A percentile compares a stretch with the other conserved stretches of the same genome.
These are phyloP conservation scores for Sturnus vulgaris DNA, from an alignment of 2,113 vertebrate genomes.

Conservation along the genomic window DNA sequence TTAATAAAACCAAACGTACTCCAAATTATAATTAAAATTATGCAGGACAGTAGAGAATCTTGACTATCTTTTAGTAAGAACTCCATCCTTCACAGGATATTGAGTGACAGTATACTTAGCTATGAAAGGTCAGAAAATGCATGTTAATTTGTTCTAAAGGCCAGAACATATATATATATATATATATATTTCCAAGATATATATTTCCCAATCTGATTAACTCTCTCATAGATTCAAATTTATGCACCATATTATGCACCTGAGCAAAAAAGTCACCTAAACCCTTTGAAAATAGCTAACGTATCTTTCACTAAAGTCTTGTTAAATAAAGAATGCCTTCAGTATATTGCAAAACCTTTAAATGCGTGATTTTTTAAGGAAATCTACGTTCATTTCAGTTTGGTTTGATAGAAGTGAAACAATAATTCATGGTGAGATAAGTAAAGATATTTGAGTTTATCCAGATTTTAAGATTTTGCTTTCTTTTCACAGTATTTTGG, in stretches of 20 bases:
- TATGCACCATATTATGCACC: neutral
- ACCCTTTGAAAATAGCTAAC: neutral
- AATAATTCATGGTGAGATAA: neutral
- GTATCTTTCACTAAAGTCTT: neutral
- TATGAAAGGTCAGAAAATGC: slow-evolving; percentile 8
- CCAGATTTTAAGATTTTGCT: neutral
- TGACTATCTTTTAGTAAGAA: neutral
- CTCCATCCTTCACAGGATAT: neutral
- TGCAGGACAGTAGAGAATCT: neutral
- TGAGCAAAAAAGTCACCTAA: neutral
- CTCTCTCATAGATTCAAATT: neutral
- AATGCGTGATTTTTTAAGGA: neutral
- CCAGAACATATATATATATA: neutral
- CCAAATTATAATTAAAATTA: slow-evolving; percentile 18
- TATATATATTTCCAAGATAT: neutral
- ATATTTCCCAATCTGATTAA: neutral
- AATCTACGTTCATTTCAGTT: neutral
- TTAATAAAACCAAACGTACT: neutral
- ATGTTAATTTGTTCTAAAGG: neutral
- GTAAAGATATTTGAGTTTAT: neutral
- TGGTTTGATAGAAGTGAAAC: neutral
- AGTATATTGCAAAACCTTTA: neutral
- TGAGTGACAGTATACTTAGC: neutral
- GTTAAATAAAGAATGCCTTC: neutral
- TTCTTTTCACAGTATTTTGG: neutral